Conservation (phyloP, 2,113 vertebrate species). For the Spea bombifrons region DNA sequence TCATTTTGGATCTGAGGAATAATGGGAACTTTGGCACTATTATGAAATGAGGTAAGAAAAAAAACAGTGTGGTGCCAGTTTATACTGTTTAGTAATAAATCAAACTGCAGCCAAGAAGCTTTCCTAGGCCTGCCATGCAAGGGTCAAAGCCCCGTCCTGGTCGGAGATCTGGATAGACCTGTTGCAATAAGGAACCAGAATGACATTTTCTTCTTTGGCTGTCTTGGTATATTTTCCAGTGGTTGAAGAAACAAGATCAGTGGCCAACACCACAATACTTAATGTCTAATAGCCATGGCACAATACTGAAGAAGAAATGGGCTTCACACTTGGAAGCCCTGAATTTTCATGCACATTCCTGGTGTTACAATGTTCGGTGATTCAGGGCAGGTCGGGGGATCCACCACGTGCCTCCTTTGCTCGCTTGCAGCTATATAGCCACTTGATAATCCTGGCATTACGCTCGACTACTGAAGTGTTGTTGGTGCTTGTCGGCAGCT, state of each 20-base stretch:
- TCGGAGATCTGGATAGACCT: not conserved
- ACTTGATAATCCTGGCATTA: slow-evolving; percentile 96
- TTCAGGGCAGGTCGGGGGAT: slow-evolving; percentile 73
- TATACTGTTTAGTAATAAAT: too few relatives aligned
- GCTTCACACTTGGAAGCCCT: not conserved
- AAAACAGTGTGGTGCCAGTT: too few relatives aligned
- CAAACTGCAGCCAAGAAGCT: not conserved
- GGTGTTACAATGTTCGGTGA: not conserved
- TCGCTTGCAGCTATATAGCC: slow-evolving; percentile 91
- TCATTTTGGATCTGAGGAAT: too few relatives aligned
- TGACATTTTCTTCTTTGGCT: not conserved
- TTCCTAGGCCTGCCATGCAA: not conserved
- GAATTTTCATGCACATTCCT: not conserved
- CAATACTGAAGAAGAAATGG: not conserved
- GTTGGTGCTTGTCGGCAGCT: slow-evolving; percentile 51
- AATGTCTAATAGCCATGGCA: not conserved
- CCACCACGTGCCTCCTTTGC: slow-evolving; percentile 70
- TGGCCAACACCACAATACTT: not conserved
- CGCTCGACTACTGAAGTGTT: slow-evolving; percentile 85
- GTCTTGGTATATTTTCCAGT: not conserved
- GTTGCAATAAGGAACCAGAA: too few relatives aligned
- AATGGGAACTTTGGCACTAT: too few relatives aligned
- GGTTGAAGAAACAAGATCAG: not conserved
- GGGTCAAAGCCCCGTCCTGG: not conserved
- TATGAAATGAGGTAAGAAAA: too few relatives aligned